Conservation (phyloP, 1,140 invertebrate species). For the Holotrichia oblita region DNA sequence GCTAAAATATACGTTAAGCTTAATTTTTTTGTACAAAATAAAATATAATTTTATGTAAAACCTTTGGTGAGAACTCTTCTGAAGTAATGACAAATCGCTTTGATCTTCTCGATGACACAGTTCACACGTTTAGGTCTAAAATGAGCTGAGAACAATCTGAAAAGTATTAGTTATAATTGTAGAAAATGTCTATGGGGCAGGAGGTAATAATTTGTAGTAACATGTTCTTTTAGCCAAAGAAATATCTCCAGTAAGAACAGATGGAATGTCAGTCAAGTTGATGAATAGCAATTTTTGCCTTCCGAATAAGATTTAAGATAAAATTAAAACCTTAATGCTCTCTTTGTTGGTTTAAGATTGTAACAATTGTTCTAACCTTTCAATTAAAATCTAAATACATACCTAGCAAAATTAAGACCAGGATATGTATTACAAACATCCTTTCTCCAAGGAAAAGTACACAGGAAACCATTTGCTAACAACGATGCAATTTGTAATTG, state of each 20-base stretch:
- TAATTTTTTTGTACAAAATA: not conserved
- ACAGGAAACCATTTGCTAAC: slow-evolving; percentile 95
- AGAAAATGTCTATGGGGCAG: too few relatives aligned
- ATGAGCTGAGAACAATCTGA: slow-evolving; percentile 68
- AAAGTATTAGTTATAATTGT: too few relatives aligned
- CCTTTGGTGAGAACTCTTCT: slow-evolving; percentile 75
- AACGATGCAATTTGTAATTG: slow-evolving; percentile 89
- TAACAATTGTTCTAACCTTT: not conserved
- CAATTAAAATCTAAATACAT: slow-evolving; percentile 49
- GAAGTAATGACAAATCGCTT: slow-evolving; percentile 91
- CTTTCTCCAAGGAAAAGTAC: slow-evolving; percentile 89
- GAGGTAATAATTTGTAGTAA: too few relatives aligned
- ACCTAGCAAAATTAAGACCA: slow-evolving; percentile 89
- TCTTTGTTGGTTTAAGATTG: too few relatives aligned
- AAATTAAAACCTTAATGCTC: too few relatives aligned
- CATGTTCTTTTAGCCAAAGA: too few relatives aligned
- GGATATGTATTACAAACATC: slow-evolving; percentile 82
- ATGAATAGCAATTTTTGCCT: too few relatives aligned
- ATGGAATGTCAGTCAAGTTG: too few relatives aligned
- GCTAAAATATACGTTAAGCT: slow-evolving; percentile 63
- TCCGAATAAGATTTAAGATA: too few relatives aligned
- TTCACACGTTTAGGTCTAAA: slow-evolving; percentile 58
- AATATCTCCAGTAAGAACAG: too few relatives aligned
- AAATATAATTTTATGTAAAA: slow-evolving; percentile 58
- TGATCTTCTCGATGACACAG: slow-evolving; percentile 80